A percentile compares a stretch with the other conserved stretches of the same genome.
These are phyloP conservation scores for Ptychobarbus kaznakovi DNA, from an alignment of 2,797 vertebrate genomes.

Conservation along the genomic window DNA sequence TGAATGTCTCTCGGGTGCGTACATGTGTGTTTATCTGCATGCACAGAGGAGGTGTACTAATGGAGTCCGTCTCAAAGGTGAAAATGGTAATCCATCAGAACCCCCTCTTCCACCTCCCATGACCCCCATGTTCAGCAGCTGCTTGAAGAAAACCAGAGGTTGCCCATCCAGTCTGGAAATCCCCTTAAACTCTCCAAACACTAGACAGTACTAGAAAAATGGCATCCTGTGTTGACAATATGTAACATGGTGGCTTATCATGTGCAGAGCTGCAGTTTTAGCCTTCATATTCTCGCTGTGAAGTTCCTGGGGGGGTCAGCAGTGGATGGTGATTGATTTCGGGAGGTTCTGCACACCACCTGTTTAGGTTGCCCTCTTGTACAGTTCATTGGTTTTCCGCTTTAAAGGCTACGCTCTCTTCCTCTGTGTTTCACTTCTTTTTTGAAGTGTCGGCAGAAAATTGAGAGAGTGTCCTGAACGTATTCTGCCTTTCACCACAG, in stretches of 20 bases:
- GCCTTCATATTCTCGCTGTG: constrained; percentile 67
- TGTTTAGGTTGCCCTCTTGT: constrained; percentile 69
- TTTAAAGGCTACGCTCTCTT: constrained; percentile 51
- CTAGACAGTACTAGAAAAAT: constrained; percentile 68
- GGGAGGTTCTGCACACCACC: constrained; percentile 59
- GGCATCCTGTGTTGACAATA: constrained; percentile 78
- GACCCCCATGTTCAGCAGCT: constrained; percentile 50
- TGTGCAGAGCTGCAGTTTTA: constrained; percentile 60
- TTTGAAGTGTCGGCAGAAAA: constrained; percentile 52
- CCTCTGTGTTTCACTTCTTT: constrained; percentile 42
- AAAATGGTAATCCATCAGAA: constrained; percentile 76
- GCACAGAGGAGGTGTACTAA: constrained; percentile 68
- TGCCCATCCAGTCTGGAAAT: constrained; percentile 68
- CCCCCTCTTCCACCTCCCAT: constrained; percentile 49
- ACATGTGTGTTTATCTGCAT: constrained; percentile 43
- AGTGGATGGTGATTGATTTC: constrained; percentile 75
- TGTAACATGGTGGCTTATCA: constrained; percentile 76
- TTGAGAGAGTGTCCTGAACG: constrained; percentile 36
- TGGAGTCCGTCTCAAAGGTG: constrained; percentile 76
- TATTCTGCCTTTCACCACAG: constrained; percentile 37
- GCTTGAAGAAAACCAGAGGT: constrained; percentile 78
- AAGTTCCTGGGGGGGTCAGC: constrained; percentile 67
- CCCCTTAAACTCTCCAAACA: constrained; percentile 70
- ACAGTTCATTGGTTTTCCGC: constrained; percentile 52
- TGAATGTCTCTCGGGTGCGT: constrained; percentile 41